Percentiles rank a stretch among this genome's conserved stretches.
Evolutionary conservation across 2,797 vertebrate genomes (phyloP).

Genomic region (Fistularia tabacaria): DNA sequence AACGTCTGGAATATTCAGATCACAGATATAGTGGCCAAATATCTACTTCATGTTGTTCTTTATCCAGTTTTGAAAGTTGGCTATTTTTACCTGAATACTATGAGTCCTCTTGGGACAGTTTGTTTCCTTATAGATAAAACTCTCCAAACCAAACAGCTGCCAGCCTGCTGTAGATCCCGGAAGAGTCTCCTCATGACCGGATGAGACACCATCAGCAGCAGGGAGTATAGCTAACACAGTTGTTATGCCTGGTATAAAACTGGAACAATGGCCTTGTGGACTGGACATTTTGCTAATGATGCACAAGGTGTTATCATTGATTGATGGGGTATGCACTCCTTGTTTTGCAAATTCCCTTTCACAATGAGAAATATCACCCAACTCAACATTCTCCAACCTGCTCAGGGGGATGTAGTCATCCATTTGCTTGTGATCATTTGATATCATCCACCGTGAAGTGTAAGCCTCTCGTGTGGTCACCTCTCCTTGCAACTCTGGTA

Average conservation of each 20-base stretch:
- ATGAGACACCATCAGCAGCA: constrained; percentile 6
- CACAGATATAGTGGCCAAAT: neutral
- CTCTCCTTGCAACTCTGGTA: constrained; percentile 72
- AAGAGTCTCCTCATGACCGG: neutral
- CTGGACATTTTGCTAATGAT: constrained; percentile 65
- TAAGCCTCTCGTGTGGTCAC: constrained; percentile 53
- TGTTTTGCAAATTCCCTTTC: constrained; percentile 80
- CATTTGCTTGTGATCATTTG: constrained; percentile 29
- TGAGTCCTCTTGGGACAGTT: constrained; percentile 74
- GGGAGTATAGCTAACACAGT: constrained; percentile 54
- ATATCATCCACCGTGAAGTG: constrained; percentile 77
- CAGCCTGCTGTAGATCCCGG: constrained; percentile 58
- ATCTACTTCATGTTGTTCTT: constrained; percentile 82
- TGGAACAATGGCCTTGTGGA: constrained; percentile 75
- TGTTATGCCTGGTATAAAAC: constrained; percentile 83
- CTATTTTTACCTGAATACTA: constrained; percentile 78
- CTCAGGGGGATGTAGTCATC: constrained; percentile 47
- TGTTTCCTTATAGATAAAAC: constrained; percentile 71
- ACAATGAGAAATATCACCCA: constrained; percentile 78
- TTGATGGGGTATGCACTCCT: constrained; percentile 63
- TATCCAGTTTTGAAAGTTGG: constrained; percentile 86
- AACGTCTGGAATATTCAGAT: too few relatives aligned
- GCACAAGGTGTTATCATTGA: constrained; percentile 86
- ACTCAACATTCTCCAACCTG: constrained; percentile 68
- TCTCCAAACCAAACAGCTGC: constrained; percentile 86